Evolutionary conservation across 2,888 invertebrate species (phyloP), one percentile per base, ranked within the genome.

Genomic region (Metellina segmentata): DNA sequence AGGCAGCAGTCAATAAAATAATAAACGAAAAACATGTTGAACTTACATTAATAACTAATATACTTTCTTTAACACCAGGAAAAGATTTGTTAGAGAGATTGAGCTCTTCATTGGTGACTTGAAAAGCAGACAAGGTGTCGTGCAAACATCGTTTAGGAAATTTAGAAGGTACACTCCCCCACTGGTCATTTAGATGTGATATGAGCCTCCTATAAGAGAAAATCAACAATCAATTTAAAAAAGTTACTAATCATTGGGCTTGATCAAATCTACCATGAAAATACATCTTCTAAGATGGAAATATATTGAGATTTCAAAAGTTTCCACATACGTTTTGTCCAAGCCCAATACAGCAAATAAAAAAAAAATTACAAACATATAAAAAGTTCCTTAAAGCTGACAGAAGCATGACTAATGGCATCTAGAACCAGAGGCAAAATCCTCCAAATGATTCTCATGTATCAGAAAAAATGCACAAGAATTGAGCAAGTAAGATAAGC

Each of bases 151-250:
- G 96, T 89, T 94, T 94, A 88, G 94, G 94, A 49, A 95, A 82
- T n/a, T 90, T 93, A 6, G 93, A 90, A 6, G 93, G 89, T 71
- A 94, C 85, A 8, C 85, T 93, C 6, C 93, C 93, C 94, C 94
- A 94, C 81, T 94, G 94, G n/a, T 94, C 93, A 19, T 93, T 92
- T 69, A 96, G 94, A 93, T 95, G 94, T 83, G 95, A 96, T 69
- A 97, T 95, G 81, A 97, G 95, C 48, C 96, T 95, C 71, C 96
- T 94, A 93, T n/a, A 93, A 75, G 90, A 89, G 52, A 75, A 88
- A 82, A 8, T 61, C 61, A 7, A 34, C 4, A 34, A 34, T 34
- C 34, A 81, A 13, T 85, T 48, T 52, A 7, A 16, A 11, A 77
- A 88, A 61, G n/a, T 61, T 20, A 81, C 16, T 0, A 34, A 34